Evolutionary conservation across 2,797 vertebrate species (phyloP).

Genomic region (Novumbra hubbsi): DNA sequence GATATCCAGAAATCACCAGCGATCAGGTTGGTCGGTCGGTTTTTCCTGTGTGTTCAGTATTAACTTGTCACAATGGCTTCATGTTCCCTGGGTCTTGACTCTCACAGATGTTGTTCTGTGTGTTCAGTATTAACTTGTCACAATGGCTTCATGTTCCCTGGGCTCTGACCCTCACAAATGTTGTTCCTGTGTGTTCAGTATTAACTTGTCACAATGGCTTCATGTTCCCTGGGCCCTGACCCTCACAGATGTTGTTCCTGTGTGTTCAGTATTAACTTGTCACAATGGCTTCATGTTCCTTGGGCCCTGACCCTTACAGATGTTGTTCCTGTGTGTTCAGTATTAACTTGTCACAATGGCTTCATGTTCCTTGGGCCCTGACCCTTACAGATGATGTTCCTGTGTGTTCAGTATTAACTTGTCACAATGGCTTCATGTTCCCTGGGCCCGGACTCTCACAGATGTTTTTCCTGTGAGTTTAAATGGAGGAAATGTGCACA

Average conservation of each 20-base stretch:
- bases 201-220: not conserved
- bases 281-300: too few species aligned
- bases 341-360: not conserved
- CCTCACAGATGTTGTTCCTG: slow-evolving; percentile 6
- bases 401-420: not conserved
- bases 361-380: not conserved
- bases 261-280: too few species aligned
- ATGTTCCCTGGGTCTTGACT: not conserved
- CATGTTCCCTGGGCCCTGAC: not conserved
- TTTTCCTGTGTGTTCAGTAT: not conserved
- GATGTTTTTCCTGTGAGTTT: slow-evolving; percentile 37
- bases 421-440: not conserved
- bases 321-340: not conserved
- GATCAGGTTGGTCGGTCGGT: not conserved
- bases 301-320: too few species aligned
- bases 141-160: not conserved
- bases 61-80: not conserved
- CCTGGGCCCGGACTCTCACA: not conserved
- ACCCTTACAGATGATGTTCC: slow-evolving; percentile 9
- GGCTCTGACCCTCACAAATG: not conserved
- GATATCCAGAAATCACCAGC: too few species aligned
- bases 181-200: slow-evolving; percentile 3
- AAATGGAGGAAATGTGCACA: slow-evolving; percentile 16
- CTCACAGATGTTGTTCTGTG: slow-evolving; percentile 7
- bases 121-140: not conserved